Evolutionary conservation across 2,797 vertebrate genomes (phyloP).

Genomic region (Rachycentron canadum): DNA sequence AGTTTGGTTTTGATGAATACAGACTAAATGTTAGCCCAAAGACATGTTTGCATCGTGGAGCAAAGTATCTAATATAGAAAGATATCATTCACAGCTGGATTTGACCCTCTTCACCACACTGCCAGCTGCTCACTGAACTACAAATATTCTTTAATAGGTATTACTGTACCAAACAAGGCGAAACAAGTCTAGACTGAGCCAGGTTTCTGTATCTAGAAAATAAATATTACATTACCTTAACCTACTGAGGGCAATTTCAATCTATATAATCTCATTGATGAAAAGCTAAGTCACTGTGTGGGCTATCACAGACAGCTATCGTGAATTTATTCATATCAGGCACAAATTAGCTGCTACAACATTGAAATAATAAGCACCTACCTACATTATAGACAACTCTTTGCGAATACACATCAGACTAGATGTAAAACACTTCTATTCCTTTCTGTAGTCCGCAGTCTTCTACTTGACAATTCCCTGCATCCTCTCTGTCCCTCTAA

Average conservation of each 20-base stretch:
- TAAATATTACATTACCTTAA: background rate
- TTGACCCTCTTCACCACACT: background rate
- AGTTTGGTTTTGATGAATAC: constrained; percentile 48
- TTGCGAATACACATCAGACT: constrained; percentile 13
- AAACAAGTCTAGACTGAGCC: background rate
- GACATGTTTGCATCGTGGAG: constrained; percentile 42
- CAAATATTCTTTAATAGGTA: constrained; percentile 26
- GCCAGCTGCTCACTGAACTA: constrained; percentile 31
- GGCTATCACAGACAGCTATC: constrained; percentile 1
- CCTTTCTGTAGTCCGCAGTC: background rate
- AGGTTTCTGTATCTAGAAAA: background rate
- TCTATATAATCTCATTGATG: background rate
- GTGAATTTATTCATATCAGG: constrained; percentile 27
- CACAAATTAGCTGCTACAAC: constrained; percentile 31
- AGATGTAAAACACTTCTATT: background rate
- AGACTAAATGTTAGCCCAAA: constrained; percentile 61
- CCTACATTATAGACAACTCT: background rate
- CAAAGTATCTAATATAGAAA: constrained; percentile 35
- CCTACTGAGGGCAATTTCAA: constrained; percentile 7
- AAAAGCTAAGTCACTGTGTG: constrained; percentile 30
- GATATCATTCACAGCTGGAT: constrained; percentile 33
- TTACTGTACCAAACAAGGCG: background rate
- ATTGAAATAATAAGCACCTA: constrained; percentile 29
- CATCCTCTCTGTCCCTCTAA: constrained; percentile 13
- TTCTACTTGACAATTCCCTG: constrained; percentile 11